Evolutionary conservation across 2,113 vertebrate genomes (phyloP), one percentile per base, ranked within the genome.

Genomic region (Aphyosemion australe): DNA sequence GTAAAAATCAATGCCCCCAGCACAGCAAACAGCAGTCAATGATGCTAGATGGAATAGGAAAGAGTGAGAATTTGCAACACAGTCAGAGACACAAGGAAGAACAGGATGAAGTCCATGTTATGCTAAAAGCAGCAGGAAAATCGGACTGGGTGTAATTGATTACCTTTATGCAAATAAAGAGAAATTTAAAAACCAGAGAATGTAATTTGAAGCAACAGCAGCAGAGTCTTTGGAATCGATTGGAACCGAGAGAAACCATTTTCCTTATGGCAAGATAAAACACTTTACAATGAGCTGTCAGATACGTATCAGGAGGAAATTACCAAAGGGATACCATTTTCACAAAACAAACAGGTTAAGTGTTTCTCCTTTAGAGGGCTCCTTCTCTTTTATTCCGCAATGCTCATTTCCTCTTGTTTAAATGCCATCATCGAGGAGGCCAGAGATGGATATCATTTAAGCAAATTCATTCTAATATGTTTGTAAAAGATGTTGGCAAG

Each of bases 281-380:
- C 87, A 86, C 81, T 89, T 90, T 78, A 87, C 88, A 80, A 79
- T 76, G 83, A 89, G 89, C 86, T 83, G 86, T 90, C 89, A 89
- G 90, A 92, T 92, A 85, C 84, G 89, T 92, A 92, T 92, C 92
- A 85, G 79, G 79, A 84, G 90, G 88, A 91, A 93, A 92, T 92
- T 91, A 92, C 88, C 81, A 71, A 76, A 88, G 79, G 78, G 86
- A 90, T 87, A 87, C 50, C 50, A 83, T 87, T 90, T 88, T 84
- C 77, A 82, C 81, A 79, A 92, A 92, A 93, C 89, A 93, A 91
- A 88, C 86, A 89, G 86, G 85, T 87, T 87, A 88, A 93, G 85
- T 79, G 76, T 89, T 89, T 58, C 75, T 74, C 67, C 67, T 71
- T 63, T 46, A 51, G 41, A 55, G 78, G 52, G 66, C 50, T 61